Percentiles rank a stretch among this genome's conserved stretches.
Evolutionary conservation across 2,797 vertebrate species (phyloP).

Genomic region (Catharus ustulatus): DNA sequence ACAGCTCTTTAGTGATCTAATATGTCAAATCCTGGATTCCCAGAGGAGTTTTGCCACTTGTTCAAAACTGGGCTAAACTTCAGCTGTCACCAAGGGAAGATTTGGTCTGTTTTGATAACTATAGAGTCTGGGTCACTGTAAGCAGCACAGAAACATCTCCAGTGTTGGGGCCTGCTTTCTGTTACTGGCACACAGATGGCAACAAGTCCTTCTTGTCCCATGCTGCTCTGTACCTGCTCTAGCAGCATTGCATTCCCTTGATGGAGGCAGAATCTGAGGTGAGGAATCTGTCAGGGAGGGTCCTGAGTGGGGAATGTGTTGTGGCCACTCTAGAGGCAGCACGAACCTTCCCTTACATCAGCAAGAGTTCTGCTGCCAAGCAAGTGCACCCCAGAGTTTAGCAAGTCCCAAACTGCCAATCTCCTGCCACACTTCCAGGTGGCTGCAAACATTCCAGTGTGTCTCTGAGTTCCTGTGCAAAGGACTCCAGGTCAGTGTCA

Average conservation of each 20-base stretch:
- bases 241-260: not conserved
- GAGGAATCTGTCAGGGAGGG: not conserved
- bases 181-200: not conserved
- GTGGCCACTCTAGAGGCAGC: not conserved
- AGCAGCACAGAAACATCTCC: not conserved
- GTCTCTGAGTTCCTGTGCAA: not conserved
- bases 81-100: not conserved
- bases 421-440: not conserved
- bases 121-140: not conserved
- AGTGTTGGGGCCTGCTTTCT: not conserved
- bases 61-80: not conserved
- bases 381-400: rapidly evolving
- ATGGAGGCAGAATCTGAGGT: not conserved
- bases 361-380: not conserved
- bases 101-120: not conserved
- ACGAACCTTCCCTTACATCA: not conserved
- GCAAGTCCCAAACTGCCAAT: too few species aligned
- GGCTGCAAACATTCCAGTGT: not conserved
- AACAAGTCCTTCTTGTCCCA: not conserved
- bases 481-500: not conserved
- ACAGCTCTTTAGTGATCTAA: not conserved
- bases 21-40: not conserved
- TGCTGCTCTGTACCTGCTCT: rapidly evolving
- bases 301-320: not conserved
- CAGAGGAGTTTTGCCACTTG: not conserved